Evolutionary conservation across 2,113 vertebrate genomes (phyloP).

Genomic region (Sturnira hondurensis): DNA sequence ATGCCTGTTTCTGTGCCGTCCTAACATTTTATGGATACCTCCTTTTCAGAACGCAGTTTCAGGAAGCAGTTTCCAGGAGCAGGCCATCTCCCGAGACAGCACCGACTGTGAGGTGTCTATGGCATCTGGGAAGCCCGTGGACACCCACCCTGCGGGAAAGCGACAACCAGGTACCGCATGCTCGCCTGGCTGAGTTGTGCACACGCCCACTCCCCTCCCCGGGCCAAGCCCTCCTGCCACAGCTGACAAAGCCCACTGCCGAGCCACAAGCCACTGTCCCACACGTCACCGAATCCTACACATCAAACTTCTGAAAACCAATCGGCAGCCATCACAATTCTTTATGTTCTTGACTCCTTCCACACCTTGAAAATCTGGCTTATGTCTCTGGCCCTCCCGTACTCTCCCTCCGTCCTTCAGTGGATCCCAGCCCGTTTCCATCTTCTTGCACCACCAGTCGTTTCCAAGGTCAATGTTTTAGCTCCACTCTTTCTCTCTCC

Average conservation of each 20-base stretch:
- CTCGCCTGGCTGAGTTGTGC: neutral
- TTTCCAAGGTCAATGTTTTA: neutral
- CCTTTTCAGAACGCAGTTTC: conserved; percentile 18
- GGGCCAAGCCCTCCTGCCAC: fast-evolving
- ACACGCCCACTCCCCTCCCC: fast-evolving
- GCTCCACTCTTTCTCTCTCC: neutral
- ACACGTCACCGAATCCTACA: neutral
- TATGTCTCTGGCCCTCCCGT: neutral
- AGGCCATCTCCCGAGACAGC: neutral
- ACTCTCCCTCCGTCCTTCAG: neutral
- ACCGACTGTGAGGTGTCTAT: neutral
- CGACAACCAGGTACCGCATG: neutral
- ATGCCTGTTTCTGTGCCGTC: conserved; percentile 52
- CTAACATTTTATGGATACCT: neutral
- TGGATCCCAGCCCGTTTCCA: neutral
- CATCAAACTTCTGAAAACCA: neutral
- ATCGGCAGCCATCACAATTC: too few species aligned
- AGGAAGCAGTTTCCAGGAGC: neutral
- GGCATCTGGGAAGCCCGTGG: neutral
- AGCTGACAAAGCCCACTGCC: neutral
- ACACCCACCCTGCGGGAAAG: neutral
- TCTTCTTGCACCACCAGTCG: neutral
- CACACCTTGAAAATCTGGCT: neutral
- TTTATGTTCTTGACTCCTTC: neutral
- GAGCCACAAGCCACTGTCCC: neutral